phyloP scores from a whole-genome alignment of 2,113 vertebrate genomes.

The Ailurus styani region DNA sequence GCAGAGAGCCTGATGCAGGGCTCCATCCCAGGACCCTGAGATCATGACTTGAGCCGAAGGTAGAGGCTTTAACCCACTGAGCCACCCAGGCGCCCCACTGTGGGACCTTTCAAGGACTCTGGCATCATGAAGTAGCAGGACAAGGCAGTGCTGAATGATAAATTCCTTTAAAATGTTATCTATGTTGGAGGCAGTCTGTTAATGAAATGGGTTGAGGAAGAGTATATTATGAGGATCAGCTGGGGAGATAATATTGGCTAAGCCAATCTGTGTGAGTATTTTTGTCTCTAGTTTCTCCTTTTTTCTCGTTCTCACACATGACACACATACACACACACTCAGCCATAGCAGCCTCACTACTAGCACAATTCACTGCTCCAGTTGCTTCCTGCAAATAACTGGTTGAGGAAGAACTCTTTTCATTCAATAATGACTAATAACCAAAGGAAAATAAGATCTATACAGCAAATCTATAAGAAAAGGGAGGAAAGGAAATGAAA shows the following conservation, averaged over 20 bases:
- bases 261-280: not conserved
- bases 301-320: not conserved
- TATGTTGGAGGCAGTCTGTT: not conserved
- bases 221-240: not conserved
- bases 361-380: not conserved
- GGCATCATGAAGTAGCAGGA: not conserved
- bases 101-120: not conserved
- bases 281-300: not conserved
- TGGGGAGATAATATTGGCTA: not conserved
- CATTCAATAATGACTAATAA: not conserved
- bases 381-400: not conserved
- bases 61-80: no score
- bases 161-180: not conserved
- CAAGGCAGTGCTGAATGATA: not conserved
- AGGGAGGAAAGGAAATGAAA: not conserved
- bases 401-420: not conserved
- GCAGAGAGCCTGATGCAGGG: no score
- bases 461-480: not conserved
- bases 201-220: not conserved
- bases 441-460: constrained; percentile 12
- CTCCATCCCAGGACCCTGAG: no score
- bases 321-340: not conserved
- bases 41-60: no score
- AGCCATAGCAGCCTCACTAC: not conserved
- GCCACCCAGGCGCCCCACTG: no score